Evolutionary conservation across 2,797 vertebrate genomes (phyloP).

Genomic region (Danio aesculapii): DNA sequence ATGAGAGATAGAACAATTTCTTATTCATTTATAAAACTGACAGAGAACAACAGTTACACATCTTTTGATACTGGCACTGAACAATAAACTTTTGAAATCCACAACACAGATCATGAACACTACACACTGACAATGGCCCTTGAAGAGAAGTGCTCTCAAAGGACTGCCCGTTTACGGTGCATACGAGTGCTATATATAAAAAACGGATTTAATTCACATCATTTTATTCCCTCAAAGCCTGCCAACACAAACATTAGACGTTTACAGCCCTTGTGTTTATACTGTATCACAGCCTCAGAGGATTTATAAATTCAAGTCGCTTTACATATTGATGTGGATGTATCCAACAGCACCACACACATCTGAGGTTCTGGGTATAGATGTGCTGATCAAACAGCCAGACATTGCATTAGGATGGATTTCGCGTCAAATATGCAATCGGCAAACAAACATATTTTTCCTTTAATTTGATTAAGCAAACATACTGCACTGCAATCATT

Average conservation of each 20-base stretch:
- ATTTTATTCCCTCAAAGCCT: not conserved
- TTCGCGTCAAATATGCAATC: no score
- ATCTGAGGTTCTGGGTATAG: not conserved
- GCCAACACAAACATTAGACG: not conserved
- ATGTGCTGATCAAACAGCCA: no score
- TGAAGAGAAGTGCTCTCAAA: conserved; percentile 1
- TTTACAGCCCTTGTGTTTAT: conserved; percentile 20
- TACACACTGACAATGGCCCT: not conserved
- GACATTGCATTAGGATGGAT: no score
- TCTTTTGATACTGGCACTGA: not conserved
- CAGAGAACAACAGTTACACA: not conserved
- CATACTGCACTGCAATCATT: no score
- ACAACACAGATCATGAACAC: not conserved
- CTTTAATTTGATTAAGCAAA: no score
- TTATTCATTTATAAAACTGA: not conserved
- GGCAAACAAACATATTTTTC: no score
- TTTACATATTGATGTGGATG: conserved; percentile 10
- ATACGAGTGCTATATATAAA: not conserved
- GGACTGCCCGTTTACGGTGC: not conserved
- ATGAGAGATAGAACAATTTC: not conserved
- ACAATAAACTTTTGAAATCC: not conserved
- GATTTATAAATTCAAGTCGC: conserved; percentile 5
- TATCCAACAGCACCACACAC: conserved; percentile 18
- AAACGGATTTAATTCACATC: not conserved
- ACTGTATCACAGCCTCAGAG: not conserved